Base-by-base conservation (phyloP, 1,140 invertebrate genomes). In the Bombus picipes region DNA sequence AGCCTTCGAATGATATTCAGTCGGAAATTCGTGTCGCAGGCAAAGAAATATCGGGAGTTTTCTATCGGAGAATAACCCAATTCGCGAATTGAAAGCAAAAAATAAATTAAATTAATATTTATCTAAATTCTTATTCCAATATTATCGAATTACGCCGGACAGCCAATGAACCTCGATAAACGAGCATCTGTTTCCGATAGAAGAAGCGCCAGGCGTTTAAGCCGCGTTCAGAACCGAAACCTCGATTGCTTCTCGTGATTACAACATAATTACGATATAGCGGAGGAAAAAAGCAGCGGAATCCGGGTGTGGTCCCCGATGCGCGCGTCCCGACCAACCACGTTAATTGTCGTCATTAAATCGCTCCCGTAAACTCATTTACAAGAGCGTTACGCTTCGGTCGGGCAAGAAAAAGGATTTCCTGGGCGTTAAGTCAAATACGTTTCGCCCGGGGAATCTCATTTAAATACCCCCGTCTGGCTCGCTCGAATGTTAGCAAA, bases 401-500 rank as follows among this genome's bases (percentile, higher is more conserved):
- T 8, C 37, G 37, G n/a, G 39, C 81, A 25, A 84, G 53, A 73
- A 80, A 53, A 72, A 73, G 53, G 53, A 79, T 53, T 57, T 37
- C 41, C 32, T 1, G 77, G 28, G 59, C 53, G 25, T 85, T 66
- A 81, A 73, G 68, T 81, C 83, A 68, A 85, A 85, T 66, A 81
- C 77, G 41, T 65, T 81, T 81, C 70, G 65, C 34, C 57, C 83
- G 37, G 32, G 37, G 83, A 80, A 80, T 85, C 77, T 81, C 83
- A 81, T 85, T 85, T 85, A 74, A 85, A 85, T 85, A 85, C 73
- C 57, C 41, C 41, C 57, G 70, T 73, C 78, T 80, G 39, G 70
- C 32, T 22, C 70, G 47, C 28, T 62, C 68, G 34, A 81, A 62
- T 32, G 75, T 53, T 43, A 10, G 28, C 9, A 57, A 47, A 43